Conservation (phyloP, 2,888 invertebrate genomes). For the Ochlodes sylvanus region DNA sequence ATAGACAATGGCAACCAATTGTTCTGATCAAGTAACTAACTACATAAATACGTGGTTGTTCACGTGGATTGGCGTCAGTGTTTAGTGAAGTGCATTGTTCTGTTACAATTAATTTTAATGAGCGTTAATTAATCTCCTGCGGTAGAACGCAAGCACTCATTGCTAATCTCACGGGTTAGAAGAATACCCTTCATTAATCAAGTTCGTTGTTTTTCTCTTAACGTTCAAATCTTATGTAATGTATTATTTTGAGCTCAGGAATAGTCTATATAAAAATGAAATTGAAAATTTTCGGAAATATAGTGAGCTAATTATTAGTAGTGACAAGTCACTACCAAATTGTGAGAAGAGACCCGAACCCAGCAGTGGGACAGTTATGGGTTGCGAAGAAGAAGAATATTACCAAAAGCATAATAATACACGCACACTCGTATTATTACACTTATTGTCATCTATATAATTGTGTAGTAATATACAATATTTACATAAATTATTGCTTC, state of each 20-base stretch:
- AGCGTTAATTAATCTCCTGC: conserved; percentile 20
- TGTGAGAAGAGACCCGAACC: no score
- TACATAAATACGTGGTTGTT: background rate
- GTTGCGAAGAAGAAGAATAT: no score
- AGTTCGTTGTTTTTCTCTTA: background rate
- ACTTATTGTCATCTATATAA: no score
- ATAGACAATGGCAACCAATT: background rate
- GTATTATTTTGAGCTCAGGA: background rate
- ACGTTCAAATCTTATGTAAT: background rate
- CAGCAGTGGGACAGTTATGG: no score
- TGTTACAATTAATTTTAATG: conserved; percentile 27
- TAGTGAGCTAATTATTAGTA: no score
- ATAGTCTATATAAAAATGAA: no score
- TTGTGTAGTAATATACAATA: no score
- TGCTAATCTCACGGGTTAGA: conserved; percentile 13
- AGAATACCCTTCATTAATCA: conserved; percentile 3
- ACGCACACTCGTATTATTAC: no score
- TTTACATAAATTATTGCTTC: conserved; percentile 1
- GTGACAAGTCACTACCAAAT: no score
- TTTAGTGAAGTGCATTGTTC: conserved; percentile 7
- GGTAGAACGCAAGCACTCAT: conserved; percentile 12
- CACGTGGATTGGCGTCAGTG: background rate
- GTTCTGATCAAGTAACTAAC: background rate
- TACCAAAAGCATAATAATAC: no score
- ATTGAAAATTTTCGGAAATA: no score